Base-by-base conservation (phyloP, 2,113 vertebrate genomes). In the Peromyscus leucopus region DNA sequence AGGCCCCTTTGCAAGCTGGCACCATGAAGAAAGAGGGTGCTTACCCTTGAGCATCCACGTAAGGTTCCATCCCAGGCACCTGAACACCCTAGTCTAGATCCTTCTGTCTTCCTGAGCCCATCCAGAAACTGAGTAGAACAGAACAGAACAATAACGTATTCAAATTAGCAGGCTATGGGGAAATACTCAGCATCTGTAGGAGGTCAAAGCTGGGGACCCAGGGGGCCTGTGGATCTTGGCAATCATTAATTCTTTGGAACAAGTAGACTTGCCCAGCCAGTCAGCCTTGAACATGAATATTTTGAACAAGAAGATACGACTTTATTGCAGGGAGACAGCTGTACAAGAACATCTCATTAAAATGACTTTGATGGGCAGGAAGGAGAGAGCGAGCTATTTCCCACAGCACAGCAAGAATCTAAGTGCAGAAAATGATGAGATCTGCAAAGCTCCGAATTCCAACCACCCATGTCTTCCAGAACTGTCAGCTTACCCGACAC, bases 281-380 rank as follows among this genome's bases (percentile, higher is more conserved):
- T 67, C 86, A 90, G 83, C 89, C 65, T 67, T 75, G 42, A 80
- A 88, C 87, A 28, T 0, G 88, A 97, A 74, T 75, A 48, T 46
- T 94, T 93, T 65, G 24, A 94, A 76, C 78, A 93, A 94, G 28
- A 91, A 57, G 91, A 96, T 95, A 93, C 94, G 83, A 84, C 95
- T 96, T 93, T 72, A 94, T 65, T 87, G 48, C 91, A 94, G 86
- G 93, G 95, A 97, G 94, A 96, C 63, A 95, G 74, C 63, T 93
- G 95, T 97, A 94, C 82, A 96, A 83, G 91, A 93, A 84, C 26
- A 87, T 65, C 91, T 97, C 94, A 67, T 95, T 97, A 97, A 97
- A 97, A 96, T 33, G 83, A 84, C 89, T 55, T 93, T 95, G 97
- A 95, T 80, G 94, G 96, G 79, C 61, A 94, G 89, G 91, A 95